Evolutionary conservation across 64 coral and sea anemone genomes (phyloP), one percentile per base, ranked within the genome.

Genomic region (Porites lutea): DNA sequence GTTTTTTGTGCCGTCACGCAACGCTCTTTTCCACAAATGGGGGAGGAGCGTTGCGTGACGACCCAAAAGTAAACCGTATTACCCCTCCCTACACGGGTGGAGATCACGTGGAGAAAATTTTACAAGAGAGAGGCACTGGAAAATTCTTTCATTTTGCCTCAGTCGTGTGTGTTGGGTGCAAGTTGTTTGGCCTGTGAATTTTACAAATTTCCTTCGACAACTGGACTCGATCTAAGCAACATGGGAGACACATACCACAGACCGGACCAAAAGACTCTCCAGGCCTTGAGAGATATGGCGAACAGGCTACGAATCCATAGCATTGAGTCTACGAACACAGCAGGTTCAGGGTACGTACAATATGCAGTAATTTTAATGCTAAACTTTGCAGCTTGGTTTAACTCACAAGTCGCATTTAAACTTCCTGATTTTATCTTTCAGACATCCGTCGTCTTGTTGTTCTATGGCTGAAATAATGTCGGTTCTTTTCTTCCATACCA

Each of bases 391-490:
- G 59, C 77, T 82, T 43, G 23, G 2, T n/a, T 79, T 23, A 14
- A 37, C 27, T 37, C 51, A 16, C 20, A n/a, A 71, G 87, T 62
- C 44, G 44, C 75, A 54, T 69, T 52, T 5, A 20, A 18, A 55
- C 53, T 12, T 71, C 15, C 27, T 37, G 27, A 44, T 58, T 37
- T 71, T 79, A 59, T 57, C 55, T 87, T 93, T 8, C 72, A 99
- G 97, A 3, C 97, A 99, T 94, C 97, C 97, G 48, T 96, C 97
- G 75, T 99, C 97, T 50, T 99, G 97, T 76, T 89, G 91, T 22
- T 99, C 97, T 52, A 96, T 99, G 71, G 94, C 97, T 65, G 97
- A 99, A 79, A 94, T 99, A 19, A 89, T 96, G 82, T 99, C 97
- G 15, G 97, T 96, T 37, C 65, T 99, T 52, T 99, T 99, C 83